Evolutionary conservation across 2,113 vertebrate genomes (phyloP), one percentile per base, ranked within the genome.

Genomic region (Morone chrysops): DNA sequence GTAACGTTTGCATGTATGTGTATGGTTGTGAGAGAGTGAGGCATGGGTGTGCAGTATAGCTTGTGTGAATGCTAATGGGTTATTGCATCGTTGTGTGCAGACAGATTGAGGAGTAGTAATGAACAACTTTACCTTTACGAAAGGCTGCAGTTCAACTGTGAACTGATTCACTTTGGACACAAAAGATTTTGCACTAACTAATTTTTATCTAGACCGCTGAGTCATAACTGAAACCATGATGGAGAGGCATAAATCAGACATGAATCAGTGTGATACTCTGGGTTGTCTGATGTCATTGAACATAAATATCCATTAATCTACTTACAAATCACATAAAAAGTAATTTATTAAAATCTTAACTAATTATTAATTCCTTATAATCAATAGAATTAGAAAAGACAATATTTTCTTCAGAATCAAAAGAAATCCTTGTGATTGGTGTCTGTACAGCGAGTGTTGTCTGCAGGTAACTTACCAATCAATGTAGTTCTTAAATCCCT

Each of bases 1-100:
- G 80, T 25, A 8, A 66, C 4, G 41, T 79, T 50, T 74, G 70
- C 72, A 11, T 77, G 69, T 13, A 11, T 22, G 38, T 31, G 62
- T 25, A n/a, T 50, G 67, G 2, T 14, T 8, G 20, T 5, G 25
- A 53, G 65, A 53, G 59, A 61, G 47, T 4, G 53, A 53, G 73
- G 16, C 8, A 5, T 13, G 8, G 10, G 1, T 51, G 51, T 4
- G 5, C n/a, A 41, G 11, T 1, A 1, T 17, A 5, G 20, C 31
- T 48, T 1, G 6, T 20, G 17, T 20, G 41, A 0, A 20, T 40
- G 51, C 41, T n/a, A 2, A 36, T 57, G 53, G 11, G 3, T 54
- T 61, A 16, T 61, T 68, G 56, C 5, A 22, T 10, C 4, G 4
- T 1, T n/a, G 14, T 8, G 47, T 62, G 41, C 50, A 47, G 63